Evolutionary conservation across 2,113 vertebrate species (phyloP), one percentile per base, ranked within the genome.

Genomic region (Muntiacus reevesi): DNA sequence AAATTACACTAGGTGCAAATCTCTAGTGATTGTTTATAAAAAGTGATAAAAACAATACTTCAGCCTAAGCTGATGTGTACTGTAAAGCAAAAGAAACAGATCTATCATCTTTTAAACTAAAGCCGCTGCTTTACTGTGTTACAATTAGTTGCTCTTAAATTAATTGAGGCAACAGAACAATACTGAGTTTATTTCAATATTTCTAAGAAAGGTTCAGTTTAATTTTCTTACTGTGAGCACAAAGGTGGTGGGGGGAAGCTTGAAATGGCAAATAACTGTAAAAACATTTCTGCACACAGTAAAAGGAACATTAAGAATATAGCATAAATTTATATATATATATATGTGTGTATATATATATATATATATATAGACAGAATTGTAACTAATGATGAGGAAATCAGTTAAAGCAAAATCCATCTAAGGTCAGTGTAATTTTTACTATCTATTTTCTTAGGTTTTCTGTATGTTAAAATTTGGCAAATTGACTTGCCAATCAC

Each of bases 201-300:
- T n/a, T 96, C 96, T 83, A 92, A 60, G 30, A 76, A 57, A 89
- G 76, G 92, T 23, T 85, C 78, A 89, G 79, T 71, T 95, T 17
- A 87, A 71, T 84, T 96, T 97, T 92, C 74, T 88, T 81, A 88
- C 60, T 93, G 54, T 93, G 55, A 96, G 79, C 74, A 90, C 67
- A 36, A 89, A 94, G 54, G 47, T 54, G 76, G 54, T 47, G 47
- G 88, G 28, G 6, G 40, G 59, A 59, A 62, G 47, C 13, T 40
- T n/a, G n/a, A 87, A 95, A 79, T 19, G 92, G 54, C 6, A 90
- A 45, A 86, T 25, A 82, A 54, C 33, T 54, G 11, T 13, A 88
- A 92, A 85, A 40, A 54, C 64, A 96, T 91, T 94, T 96, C 88
- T 94, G 82, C 43, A 86, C 30, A 60, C 30, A 89, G 36, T 90